Evolutionary conservation across 2,888 invertebrate species (phyloP), one percentile per base, ranked within the genome.

Genomic region (Morpho helenor): DNA sequence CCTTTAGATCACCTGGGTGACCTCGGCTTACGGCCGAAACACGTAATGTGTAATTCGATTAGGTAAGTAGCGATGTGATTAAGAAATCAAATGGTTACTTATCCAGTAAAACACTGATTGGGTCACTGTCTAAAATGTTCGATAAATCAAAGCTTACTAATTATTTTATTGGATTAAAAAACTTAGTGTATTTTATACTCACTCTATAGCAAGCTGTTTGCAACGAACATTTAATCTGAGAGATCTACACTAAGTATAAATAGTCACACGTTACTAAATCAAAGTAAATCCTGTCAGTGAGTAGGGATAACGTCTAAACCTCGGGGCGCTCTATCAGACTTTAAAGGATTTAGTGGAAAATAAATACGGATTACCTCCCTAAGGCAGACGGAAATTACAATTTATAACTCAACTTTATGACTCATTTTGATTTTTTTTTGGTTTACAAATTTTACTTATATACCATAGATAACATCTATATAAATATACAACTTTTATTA

Each of bases 291-390:
- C 64, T 61, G 62, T 62, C 66, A 64, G 49, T 64, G 64, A 63
- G 62, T 64, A 55, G 59, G 65, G 64, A 59, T 66, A 64, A 60
- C 56, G 63, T 62, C 64, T 64, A 59, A 63, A 64, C 58, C 62
- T 59, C 56, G 59, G 44, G 67, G 66, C 67, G 68, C 69, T 74
- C 70, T 69, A 73, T 73, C 68, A 72, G 72, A 74, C 70, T 74
- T 75, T 71, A 71, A 74, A 69, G 72, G 75, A 71, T 75, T 80
- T 66, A 63, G 61, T 58, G 55, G 59, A 59, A 64, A 63, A 66
- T 64, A 64, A 64, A 66, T 64, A 63, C 57, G 64, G 63, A 63
- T 64, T 64, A 64, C 64, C 59, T 52, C 51, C 45, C 39, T 54
- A 57, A 53, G 61, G 54, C 56, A 57, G 57, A 49, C 45, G 41